A percentile compares a stretch with the other conserved stretches of the same genome.
phyloP scores from a whole-genome alignment of 2,888 invertebrate species.

The Amblyjoppa fuscipennis region DNA sequence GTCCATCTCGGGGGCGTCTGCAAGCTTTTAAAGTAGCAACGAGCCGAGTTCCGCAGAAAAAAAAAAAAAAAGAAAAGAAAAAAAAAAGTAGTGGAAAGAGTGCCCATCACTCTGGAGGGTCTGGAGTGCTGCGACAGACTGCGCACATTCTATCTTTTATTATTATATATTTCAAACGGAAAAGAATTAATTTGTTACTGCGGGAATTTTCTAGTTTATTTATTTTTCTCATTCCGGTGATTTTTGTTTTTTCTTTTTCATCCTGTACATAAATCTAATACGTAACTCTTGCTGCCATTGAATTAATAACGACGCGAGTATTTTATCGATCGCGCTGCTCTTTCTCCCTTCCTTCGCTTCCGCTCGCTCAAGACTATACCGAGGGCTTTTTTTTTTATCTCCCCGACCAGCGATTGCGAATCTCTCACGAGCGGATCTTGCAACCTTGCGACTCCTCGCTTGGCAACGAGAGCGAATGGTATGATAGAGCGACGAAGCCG shows the following conservation, averaged over 20 bases:
- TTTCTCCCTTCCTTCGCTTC: constrained; percentile 17
- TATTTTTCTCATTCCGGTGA: too few relatives aligned
- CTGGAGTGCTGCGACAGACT: constrained; percentile 33
- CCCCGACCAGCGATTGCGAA: constrained; percentile 6
- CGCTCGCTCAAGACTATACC: constrained; percentile 9
- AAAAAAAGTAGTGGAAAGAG: constrained; percentile 3
- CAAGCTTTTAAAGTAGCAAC: constrained; percentile 23
- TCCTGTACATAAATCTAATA: not conserved
- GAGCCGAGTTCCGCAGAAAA: not conserved
- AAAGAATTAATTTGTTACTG: not conserved
- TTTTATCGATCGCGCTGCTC: constrained; percentile 21
- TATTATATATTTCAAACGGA: not conserved
- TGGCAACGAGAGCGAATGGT: constrained; percentile 24
- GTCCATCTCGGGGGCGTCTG: not conserved
- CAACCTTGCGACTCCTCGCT: constrained; percentile 37
- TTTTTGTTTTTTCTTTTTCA: too few relatives aligned
- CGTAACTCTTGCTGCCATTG: not conserved
- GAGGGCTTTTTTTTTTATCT: constrained; percentile 37
- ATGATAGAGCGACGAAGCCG: not conserved
- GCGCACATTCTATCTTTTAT: not conserved
- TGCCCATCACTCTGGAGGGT: constrained; percentile 7
- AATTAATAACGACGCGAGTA: constrained; percentile 1
- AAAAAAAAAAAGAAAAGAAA: not conserved
- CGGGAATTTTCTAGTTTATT: too few relatives aligned
- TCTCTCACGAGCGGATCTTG: constrained; percentile 1